A percentile compares a stretch with the other conserved stretches of the same genome.
Conservation (phyloP, 2,888 invertebrate genomes). For the Ligdia adustata region DNA sequence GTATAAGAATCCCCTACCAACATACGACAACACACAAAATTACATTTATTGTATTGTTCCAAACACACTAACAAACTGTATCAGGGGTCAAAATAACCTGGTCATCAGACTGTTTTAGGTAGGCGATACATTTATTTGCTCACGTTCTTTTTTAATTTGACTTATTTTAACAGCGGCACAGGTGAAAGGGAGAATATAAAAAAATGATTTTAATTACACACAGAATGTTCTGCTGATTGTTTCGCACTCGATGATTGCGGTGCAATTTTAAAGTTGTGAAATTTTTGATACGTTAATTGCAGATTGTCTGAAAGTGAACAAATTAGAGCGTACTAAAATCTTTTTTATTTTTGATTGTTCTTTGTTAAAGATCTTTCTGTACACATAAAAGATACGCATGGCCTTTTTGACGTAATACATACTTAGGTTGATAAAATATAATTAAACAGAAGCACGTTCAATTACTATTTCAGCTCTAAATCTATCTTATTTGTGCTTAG, state of each 20-base stretch:
- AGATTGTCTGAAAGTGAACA: slow-evolving; percentile 1
- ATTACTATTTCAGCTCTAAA: too few relatives aligned
- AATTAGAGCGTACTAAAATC: slow-evolving; percentile 16
- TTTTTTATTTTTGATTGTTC: not conserved
- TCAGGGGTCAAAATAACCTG: slow-evolving; percentile 31
- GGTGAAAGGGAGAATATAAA: slow-evolving; percentile 59
- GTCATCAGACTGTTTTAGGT: slow-evolving; percentile 25
- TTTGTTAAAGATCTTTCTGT: not conserved
- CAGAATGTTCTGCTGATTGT: slow-evolving; percentile 31
- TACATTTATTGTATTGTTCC: too few relatives aligned
- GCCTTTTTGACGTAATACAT: too few relatives aligned
- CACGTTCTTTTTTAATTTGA: slow-evolving; percentile 47
- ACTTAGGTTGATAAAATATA: too few relatives aligned
- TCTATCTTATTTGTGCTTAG: too few relatives aligned
- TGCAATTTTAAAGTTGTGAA: slow-evolving; percentile 22
- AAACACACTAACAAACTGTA: not conserved
- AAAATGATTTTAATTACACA: slow-evolving; percentile 49
- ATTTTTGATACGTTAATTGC: slow-evolving; percentile 18
- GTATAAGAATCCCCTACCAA: too few relatives aligned
- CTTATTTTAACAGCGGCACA: slow-evolving; percentile 58
- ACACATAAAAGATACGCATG: not conserved
- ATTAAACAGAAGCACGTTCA: too few relatives aligned
- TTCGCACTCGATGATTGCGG: slow-evolving; percentile 28
- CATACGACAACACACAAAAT: too few relatives aligned
- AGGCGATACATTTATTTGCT: slow-evolving; percentile 42